Percentiles rank a stretch among this genome's conserved stretches.
These are phyloP conservation scores for Drosophila sechellia DNA, from an alignment of 1,140 invertebrate genomes.

Conservation along the genomic window DNA sequence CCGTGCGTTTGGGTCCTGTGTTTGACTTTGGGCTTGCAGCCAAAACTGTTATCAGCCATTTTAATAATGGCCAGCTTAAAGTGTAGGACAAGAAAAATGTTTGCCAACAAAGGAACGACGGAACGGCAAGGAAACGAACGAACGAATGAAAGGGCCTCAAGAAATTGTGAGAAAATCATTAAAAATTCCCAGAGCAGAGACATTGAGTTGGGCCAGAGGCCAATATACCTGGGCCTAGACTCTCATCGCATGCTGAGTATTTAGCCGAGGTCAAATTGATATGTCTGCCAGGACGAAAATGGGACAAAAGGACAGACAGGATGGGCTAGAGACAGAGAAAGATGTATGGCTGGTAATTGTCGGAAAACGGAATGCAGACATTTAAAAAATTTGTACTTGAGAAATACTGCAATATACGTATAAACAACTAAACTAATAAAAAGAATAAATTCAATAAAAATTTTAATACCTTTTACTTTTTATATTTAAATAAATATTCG, in stretches of 20 bases:
- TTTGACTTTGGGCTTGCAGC: slow-evolving; percentile 76
- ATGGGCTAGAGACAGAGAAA: slow-evolving; percentile 16
- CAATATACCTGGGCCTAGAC: slow-evolving; percentile 44
- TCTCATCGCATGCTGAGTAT: slow-evolving; percentile 58
- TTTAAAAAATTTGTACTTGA: slow-evolving; percentile 2
- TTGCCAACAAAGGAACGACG: slow-evolving; percentile 77
- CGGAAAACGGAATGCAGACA: slow-evolving; percentile 10
- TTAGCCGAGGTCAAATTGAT: slow-evolving; percentile 72
- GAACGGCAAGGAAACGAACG: slow-evolving; percentile 38
- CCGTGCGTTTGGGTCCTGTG: slow-evolving; percentile 50
- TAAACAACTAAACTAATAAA: not conserved
- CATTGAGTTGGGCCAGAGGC: slow-evolving; percentile 35
- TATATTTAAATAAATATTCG: not conserved
- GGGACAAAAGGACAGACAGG: slow-evolving; percentile 23
- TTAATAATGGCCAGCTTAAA: slow-evolving; percentile 81
- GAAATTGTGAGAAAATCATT: slow-evolving; percentile 72
- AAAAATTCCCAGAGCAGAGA: slow-evolving; percentile 67
- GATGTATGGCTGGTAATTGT: slow-evolving; percentile 46
- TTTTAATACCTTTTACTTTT: not conserved
- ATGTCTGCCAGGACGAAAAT: slow-evolving; percentile 61
- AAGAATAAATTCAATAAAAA: not conserved
- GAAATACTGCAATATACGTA: not conserved
- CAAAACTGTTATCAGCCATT: slow-evolving; percentile 79
- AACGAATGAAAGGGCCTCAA: slow-evolving; percentile 25
- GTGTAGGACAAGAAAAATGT: slow-evolving; percentile 80